phyloP scores from a whole-genome alignment of 1,140 invertebrate species.

The Aphelenchoides besseyi region DNA sequence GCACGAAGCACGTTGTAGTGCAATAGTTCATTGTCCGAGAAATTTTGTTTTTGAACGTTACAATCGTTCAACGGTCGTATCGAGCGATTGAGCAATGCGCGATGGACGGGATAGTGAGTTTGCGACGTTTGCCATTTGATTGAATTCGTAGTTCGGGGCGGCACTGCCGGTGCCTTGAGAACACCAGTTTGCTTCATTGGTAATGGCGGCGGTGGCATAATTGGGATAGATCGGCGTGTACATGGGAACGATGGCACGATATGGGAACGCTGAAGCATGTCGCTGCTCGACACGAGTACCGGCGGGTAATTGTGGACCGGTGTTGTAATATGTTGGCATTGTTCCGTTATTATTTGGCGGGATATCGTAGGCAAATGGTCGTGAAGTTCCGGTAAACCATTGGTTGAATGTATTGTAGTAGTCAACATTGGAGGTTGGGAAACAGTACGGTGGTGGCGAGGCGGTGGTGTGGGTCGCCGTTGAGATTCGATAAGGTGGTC shows the following conservation, averaged over 20 bases:
- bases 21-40: background rate
- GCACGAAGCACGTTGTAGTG: background rate
- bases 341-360: background rate
- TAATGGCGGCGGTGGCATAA: background rate
- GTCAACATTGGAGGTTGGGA: background rate
- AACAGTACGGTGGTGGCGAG: background rate
- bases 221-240: background rate
- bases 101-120: background rate
- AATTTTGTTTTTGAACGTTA: background rate
- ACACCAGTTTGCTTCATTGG: background rate
- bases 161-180: background rate
- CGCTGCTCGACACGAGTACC: constrained; percentile 3
- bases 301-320: background rate
- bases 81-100: background rate
- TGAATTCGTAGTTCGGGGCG: constrained; percentile 1
- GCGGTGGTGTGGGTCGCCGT: background rate
- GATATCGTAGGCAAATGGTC: background rate
- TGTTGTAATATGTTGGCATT: background rate
- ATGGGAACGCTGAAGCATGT: background rate
- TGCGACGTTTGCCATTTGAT: background rate
- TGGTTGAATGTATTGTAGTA: constrained; percentile 10
- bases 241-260: background rate
- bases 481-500: background rate
- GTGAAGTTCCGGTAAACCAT: background rate
- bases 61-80: background rate